Base-by-base conservation (phyloP, 1,140 invertebrate species). In the Drosophila pallidifrons region DNA sequence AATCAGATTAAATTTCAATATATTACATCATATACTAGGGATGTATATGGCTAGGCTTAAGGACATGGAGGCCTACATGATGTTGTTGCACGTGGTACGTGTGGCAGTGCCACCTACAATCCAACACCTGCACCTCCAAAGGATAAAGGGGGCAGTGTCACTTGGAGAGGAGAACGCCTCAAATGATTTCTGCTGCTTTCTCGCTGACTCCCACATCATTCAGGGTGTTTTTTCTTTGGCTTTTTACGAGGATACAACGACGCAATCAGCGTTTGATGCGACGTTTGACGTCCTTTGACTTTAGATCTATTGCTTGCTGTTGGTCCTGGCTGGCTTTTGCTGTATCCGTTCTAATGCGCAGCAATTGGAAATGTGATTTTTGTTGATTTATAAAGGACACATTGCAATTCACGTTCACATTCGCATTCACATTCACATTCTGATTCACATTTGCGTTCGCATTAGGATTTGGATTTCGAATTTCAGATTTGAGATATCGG, bases 311-410 rank as follows among this genome's bases (percentile, higher is more conserved):
- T 65, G 52, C 65, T 76, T 68, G 52, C 65, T 76, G 55, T 72
- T 69, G 65, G 13, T 64, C 41, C 35, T 60, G 46, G 67, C 52
- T 65, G 71, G 61, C 6, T 54, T 41, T 30, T 51, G 30, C 66
- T 78, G 78, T 85, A 88, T 81, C 75, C 85, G 78, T 85, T 89
- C 70, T 89, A 89, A 88, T 89, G 83, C 85, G 75, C 67, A 83
- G 77, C 85, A 89, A 88, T 88, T 88, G 68, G 74, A 85, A 85
- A 89, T 89, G 77, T 88, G 86, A 88, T 89, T 88, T 81, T 81
- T 67, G 81, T 74, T 88, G 85, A 88, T 88, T 88, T 89, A 88
- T 89, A 88, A 89, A 90, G 71, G 85, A 89, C 75, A 89, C 85
- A 88, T 76, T 89, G 85, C 85, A 89, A 63, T 69, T 60, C 38